Base-by-base conservation (phyloP, 1,140 invertebrate genomes). In the Drosophila cardini region DNA sequence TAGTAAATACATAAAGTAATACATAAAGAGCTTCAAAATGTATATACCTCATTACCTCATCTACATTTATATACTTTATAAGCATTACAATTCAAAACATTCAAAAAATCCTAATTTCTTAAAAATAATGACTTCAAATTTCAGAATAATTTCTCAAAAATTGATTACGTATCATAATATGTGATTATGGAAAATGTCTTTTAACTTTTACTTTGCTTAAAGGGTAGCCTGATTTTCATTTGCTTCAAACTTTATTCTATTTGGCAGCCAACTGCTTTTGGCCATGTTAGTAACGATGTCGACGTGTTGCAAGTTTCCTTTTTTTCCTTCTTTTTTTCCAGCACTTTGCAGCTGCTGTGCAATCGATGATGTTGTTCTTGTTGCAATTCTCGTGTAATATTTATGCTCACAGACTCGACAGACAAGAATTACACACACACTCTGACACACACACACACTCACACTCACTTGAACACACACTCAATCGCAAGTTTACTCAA, bases 401-500 rank as follows among this genome's bases (percentile, higher is more conserved):
- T 79, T 72, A 76, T 79, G 76, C 56, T 72, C 21, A 36, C 60
- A 70, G 46, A 61, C 60, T 56, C 21, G 43, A 38, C 45, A 38
- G 36, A 38, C 36, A 38, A 38, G 36, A 38, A 38, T 53, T 45
- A 64, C 38, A 53, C 36, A 72, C 48, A 72, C 26, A 56, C 10
- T 56, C 13, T 40, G 13, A 32, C 16, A 40, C 18, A 9, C n/a
- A 53, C 30, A 36, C 34, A 61, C 11, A 26, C 6, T 36, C 15
- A 42, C 26, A 32, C 9, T 26, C n/a, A 32, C 36, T 26, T 26
- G 21, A 26, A 61, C 40, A 70, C 64, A 79, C 63, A 79, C 64
- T 52, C 65, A 84, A 77, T 72, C 70, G 72, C 78, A 71, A 58
- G 64, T 63, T 65, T 60, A 55, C 43, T 80, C 84, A 80, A 90